phyloP scores from a whole-genome alignment of 2,888 invertebrate genomes.

The Leptodirus hochenwartii region DNA sequence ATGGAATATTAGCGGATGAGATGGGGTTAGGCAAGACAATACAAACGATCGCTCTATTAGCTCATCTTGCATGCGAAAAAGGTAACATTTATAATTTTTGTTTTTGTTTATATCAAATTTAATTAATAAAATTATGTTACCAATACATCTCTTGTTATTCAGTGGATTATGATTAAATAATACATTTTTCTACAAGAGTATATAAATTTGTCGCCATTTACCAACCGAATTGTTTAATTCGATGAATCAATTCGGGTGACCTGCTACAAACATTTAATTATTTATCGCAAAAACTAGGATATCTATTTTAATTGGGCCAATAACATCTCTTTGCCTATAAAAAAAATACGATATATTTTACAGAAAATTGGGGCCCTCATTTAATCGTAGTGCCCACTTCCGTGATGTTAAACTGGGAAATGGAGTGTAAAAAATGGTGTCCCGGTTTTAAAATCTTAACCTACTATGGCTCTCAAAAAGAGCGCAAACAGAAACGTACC shows the following conservation, averaged over 20 bases:
- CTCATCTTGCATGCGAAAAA: constrained; percentile 84
- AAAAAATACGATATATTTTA: constrained; percentile 12
- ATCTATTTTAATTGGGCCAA: too few species aligned
- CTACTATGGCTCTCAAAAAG: constrained; percentile 93
- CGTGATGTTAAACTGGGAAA: constrained; percentile 99
- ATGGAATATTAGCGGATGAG: constrained; percentile 92
- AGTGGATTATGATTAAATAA: too few species aligned
- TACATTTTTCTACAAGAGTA: constrained; percentile 1
- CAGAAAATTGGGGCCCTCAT: constrained; percentile 93
- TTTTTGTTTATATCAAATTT: too few species aligned
- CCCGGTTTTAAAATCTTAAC: constrained; percentile 98
- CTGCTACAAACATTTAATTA: too few species aligned
- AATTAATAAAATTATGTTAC: too few species aligned
- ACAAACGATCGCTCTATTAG: constrained; percentile 86
- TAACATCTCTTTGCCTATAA: too few species aligned
- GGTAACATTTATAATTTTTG: constrained; percentile 23
- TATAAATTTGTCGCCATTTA: too few species aligned
- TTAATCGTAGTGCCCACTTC: constrained; percentile 97
- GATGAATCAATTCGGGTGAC: too few species aligned
- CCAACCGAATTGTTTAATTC: too few species aligned
- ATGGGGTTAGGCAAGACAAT: constrained; percentile 97
- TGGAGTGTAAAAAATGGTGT: constrained; percentile 99
- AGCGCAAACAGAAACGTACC: constrained; percentile 74
- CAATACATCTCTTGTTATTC: too few species aligned
- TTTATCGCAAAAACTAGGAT: too few species aligned